These are phyloP conservation scores for Grammomys surdaster DNA, from an alignment of 2,113 vertebrate species.

Conservation along the genomic window DNA sequence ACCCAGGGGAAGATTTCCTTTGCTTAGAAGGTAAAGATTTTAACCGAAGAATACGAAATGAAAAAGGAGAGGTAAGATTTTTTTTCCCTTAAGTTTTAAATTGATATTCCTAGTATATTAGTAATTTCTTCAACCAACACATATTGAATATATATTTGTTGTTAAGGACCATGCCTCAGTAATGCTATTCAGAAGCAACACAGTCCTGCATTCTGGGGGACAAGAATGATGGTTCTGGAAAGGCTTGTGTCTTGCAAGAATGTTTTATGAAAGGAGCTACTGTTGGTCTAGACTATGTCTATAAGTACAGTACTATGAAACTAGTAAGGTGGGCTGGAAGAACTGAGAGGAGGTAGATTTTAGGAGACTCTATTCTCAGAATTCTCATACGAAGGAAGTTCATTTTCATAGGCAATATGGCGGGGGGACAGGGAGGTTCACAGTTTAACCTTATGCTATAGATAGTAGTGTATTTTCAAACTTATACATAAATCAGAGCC, in stretches of 20 bases:
- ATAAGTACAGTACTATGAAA: not conserved
- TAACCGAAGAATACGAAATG: slow-evolving; percentile 98
- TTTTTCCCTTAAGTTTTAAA: not conserved
- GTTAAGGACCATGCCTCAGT: not conserved
- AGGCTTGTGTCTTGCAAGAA: not conserved
- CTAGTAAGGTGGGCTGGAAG: not conserved
- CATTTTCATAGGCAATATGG: not conserved
- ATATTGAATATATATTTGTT: not conserved
- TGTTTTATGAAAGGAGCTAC: not conserved
- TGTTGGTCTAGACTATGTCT: not conserved
- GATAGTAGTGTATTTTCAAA: not conserved
- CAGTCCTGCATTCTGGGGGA: not conserved
- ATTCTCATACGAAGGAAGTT: not conserved
- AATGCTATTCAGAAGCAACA: not conserved
- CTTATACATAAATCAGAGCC: not conserved
- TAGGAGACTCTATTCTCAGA: not conserved
- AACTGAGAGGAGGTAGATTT: not conserved
- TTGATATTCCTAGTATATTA: slow-evolving; percentile 45
- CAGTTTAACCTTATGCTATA: not conserved
- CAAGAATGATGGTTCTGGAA: slow-evolving; percentile 12
- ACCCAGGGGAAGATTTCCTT: slow-evolving; percentile 96
- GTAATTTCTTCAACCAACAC: not conserved
- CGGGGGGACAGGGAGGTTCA: not conserved
- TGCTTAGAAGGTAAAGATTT: slow-evolving; percentile 99
- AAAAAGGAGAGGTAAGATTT: slow-evolving; percentile 95